Evolutionary conservation across 2,797 vertebrate genomes (phyloP), one percentile per base, ranked within the genome.

Genomic region (Anguilla anguilla): DNA sequence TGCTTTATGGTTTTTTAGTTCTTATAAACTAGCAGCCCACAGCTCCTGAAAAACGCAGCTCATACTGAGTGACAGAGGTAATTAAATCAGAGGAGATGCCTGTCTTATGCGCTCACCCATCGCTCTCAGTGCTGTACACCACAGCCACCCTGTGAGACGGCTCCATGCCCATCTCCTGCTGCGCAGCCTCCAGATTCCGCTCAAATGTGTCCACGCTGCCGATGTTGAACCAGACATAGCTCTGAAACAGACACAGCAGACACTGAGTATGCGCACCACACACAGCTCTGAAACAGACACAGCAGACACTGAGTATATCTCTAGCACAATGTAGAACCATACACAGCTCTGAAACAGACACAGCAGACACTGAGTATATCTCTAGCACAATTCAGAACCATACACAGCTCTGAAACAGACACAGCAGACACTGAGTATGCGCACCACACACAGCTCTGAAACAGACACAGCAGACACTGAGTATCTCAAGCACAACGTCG

Each of bases 121-220:
- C 94, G 0, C 90, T 95, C 90, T 96, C 92, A 0, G 92, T 91
- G n/a, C 89, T 93, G 81, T 95, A 96, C 19, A 95, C 89, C 49
- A 96, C 95, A 0, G 93, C 77, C 0, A 91, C 92, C 49, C 92
- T 92, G 53, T 92, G 91, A 2, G 88, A 89, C 0, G 93, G 87
- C 82, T 95, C 94, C 0, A 96, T 90, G 6, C 94, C 95, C 88
- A 96, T 86, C 83, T 96, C 95, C 87, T 91, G 91, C 31, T 95
- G 95, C 17, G 93, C 94, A 0, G 91, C 87, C 85, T 96, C 95
- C 86, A 96, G 91, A 88, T 95, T 96, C 53, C 91, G 90, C 90
- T 96, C 96, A 61, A 96, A 95, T 0, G 93, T 91, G 85, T 96
- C 95, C 82, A 96, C 94, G 2, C 95, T 96, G 83, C 96, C 95